Percentiles rank a stretch among this genome's conserved stretches.
phyloP scores from a whole-genome alignment of 2,888 invertebrate genomes.

The Sympetrum striolatum region DNA sequence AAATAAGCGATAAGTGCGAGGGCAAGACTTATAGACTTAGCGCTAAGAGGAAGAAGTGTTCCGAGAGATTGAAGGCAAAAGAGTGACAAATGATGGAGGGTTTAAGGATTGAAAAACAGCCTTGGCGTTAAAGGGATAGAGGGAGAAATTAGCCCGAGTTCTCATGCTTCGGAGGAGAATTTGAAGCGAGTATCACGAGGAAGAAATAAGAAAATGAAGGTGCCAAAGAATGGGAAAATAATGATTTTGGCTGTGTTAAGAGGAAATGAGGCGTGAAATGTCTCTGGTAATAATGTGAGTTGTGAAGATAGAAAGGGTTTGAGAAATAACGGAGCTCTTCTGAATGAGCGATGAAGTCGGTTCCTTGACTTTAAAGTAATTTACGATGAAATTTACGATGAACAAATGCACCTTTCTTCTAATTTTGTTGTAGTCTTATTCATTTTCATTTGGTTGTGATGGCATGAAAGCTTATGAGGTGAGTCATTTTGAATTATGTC shows the following conservation, averaged over 20 bases:
- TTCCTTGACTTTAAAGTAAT: too few relatives aligned
- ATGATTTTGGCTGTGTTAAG: background rate
- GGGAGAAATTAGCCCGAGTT: background rate
- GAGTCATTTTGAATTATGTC: too few relatives aligned
- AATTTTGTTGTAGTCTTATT: too few relatives aligned
- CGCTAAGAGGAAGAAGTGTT: background rate
- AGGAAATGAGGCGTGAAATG: background rate
- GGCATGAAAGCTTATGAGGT: too few relatives aligned
- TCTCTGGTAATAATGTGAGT: background rate
- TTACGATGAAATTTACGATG: too few relatives aligned
- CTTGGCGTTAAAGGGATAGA: background rate
- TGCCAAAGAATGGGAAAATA: background rate
- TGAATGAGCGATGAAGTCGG: background rate
- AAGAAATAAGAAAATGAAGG: background rate
- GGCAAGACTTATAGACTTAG: background rate
- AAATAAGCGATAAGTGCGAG: background rate
- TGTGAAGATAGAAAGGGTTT: background rate
- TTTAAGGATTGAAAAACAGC: background rate
- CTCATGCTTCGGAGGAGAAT: background rate
- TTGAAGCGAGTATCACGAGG: background rate
- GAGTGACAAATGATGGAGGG: background rate
- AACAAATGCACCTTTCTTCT: too few relatives aligned
- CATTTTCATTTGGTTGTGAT: too few relatives aligned
- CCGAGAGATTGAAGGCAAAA: background rate
- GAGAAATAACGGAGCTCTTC: background rate